phyloP scores from a whole-genome alignment of 2,797 vertebrate species.

The Clamator glandarius region DNA sequence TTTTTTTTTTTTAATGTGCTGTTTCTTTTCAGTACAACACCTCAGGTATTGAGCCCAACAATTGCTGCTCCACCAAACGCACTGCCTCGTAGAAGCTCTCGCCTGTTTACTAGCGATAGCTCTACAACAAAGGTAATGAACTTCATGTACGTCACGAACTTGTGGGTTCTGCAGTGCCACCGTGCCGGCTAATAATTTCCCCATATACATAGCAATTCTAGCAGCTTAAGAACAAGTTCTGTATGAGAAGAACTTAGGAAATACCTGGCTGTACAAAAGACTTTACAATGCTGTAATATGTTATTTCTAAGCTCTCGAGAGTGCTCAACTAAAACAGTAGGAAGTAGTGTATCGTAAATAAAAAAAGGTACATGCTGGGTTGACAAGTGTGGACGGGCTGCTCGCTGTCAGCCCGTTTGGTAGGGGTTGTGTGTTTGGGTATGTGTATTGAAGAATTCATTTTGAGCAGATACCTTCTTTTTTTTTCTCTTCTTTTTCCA shows the following conservation, averaged over 20 bases:
- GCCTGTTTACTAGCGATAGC: constrained; percentile 96
- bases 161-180: background rate
- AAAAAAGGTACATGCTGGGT: background rate
- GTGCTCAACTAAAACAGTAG: background rate
- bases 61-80: constrained; percentile 95
- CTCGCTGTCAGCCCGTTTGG: background rate
- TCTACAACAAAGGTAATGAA: constrained; percentile 94
- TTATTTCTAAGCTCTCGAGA: background rate
- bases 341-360: background rate
- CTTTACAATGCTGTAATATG: background rate
- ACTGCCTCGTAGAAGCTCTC: constrained; percentile 94
- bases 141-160: fast-evolving
- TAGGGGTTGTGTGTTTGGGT: background rate
- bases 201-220: background rate
- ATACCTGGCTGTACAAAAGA: background rate
- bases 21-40: constrained; percentile 84
- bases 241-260: background rate
- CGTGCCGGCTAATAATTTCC: background rate
- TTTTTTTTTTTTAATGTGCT: background rate
- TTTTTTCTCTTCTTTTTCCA: background rate
- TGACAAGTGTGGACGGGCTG: background rate
- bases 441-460: background rate
- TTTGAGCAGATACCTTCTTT: background rate
- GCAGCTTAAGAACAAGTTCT: background rate
- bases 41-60: constrained; percentile 98